Base-by-base conservation (phyloP, 2,888 invertebrate species). In the Pegoplata infirma region DNA sequence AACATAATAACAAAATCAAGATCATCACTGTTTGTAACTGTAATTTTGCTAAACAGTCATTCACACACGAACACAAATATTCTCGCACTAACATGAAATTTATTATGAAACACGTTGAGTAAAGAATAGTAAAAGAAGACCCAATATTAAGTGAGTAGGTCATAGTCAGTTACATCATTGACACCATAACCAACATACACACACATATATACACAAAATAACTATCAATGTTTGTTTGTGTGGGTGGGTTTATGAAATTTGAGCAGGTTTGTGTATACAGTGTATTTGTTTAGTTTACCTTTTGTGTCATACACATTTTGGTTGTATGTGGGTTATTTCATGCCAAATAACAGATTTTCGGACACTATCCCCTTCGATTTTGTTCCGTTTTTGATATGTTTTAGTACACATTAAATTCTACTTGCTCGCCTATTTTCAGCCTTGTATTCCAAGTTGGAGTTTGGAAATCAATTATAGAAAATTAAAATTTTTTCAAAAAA, bases 151-250 rank as follows among this genome's bases (percentile, higher is more conserved):
- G 61, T 51, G 61, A 61, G 25, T 67, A 55, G 53, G 61, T 74
- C 67, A 61, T 14, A 67, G 36, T n/a, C 55, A 59, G 61, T 49
- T 63, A 56, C 47, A 40, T 46, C 47, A 36, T 28, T 68, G 68
- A 25, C 56, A 63, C 36, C 25, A 61, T 49, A 40, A 56, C 23
- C 8, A 47, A 61, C 55, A 49, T 36, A 40, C 36, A 10, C 28
- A 63, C n/a, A n/a, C n/a, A n/a, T n/a, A n/a, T n/a, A n/a, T n/a
- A n/a, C n/a, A 49, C 19, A 5, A 1, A 58, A 49, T 17, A 10
- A 19, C 40, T 21, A 28, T 51, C 5, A 51, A 36, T 21, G 21
- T 28, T 55, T 28, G n/a, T 16, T 25, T 17, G 17, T 16, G 51
- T 25, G 46, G 1, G 10, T 32, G 12, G 36, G 12, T 6, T 36